These are phyloP conservation scores for Caerostris extrusa DNA, from an alignment of 1,140 invertebrate genomes.

Conservation along the genomic window DNA sequence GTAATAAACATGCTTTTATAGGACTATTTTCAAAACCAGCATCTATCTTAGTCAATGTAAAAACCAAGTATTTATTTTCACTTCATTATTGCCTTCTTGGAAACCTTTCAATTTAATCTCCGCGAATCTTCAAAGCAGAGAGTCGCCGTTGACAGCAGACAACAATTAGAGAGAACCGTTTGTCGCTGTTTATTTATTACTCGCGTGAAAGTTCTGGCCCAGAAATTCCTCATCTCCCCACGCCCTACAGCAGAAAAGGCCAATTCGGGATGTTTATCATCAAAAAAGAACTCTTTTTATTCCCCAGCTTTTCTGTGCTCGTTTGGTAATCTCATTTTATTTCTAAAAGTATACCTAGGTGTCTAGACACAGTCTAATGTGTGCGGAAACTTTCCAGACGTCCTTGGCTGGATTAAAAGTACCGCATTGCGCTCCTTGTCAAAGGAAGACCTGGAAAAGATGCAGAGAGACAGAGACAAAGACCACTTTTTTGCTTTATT, in stretches of 20 bases:
- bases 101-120: background rate
- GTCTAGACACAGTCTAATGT: constrained; percentile 63
- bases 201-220: background rate
- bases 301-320: background rate
- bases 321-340: constrained; percentile 32
- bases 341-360: constrained; percentile 41
- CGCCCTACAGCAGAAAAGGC: background rate
- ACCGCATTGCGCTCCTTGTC: background rate
- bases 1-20: too few species aligned
- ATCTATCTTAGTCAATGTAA: too few species aligned
- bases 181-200: background rate
- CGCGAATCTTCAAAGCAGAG: background rate
- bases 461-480: background rate
- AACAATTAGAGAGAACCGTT: background rate
- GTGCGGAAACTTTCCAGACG: constrained; percentile 57
- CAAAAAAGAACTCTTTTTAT: background rate
- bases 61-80: too few species aligned
- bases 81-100: too few species aligned
- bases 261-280: background rate
- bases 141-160: background rate
- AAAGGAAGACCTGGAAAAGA: constrained; percentile 2
- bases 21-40: too few species aligned
- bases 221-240: background rate
- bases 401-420: constrained; percentile 49
- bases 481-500: background rate